Evolutionary conservation across 2,888 invertebrate genomes (phyloP).

Genomic region (Tuberolachnus salignus): DNA sequence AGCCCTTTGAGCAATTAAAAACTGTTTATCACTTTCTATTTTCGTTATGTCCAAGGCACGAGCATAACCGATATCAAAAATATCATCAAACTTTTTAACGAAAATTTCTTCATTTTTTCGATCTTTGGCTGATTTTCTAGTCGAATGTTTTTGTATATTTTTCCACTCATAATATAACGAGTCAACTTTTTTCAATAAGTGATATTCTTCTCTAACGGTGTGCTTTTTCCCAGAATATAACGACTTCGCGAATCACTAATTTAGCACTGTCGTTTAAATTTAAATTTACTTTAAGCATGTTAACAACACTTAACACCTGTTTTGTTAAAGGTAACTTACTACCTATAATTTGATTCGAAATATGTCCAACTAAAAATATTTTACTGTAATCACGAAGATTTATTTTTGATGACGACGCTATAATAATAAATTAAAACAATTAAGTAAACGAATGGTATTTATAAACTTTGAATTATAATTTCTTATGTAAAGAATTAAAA

Average conservation of each 20-base stretch:
- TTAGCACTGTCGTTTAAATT: neutral
- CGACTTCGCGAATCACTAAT: neutral
- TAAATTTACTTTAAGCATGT: neutral
- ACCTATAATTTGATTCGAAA: neutral
- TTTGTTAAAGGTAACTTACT: no score
- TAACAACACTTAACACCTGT: neutral
- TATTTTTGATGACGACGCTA: neutral
- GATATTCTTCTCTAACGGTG: conserved; percentile 12
- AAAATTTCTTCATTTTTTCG: neutral
- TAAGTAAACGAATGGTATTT: neutral
- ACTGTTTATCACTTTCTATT: neutral
- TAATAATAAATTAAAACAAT: neutral
- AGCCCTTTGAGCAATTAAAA: no score
- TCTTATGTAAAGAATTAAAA: no score
- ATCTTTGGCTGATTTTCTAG: no score
- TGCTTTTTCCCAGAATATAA: conserved; percentile 8
- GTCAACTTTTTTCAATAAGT: neutral
- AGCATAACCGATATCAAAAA: neutral
- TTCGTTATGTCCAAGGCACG: neutral
- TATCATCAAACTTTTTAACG: conserved; percentile 6
- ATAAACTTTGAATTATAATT: no score
- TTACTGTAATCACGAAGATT: conserved; percentile 3
- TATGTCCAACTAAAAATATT: neutral
- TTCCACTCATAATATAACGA: no score
- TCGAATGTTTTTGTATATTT: no score